A percentile compares a stretch with the other conserved stretches of the same genome.
phyloP scores from a whole-genome alignment of 1,140 invertebrate species.

The Apolygus lucorum region DNA sequence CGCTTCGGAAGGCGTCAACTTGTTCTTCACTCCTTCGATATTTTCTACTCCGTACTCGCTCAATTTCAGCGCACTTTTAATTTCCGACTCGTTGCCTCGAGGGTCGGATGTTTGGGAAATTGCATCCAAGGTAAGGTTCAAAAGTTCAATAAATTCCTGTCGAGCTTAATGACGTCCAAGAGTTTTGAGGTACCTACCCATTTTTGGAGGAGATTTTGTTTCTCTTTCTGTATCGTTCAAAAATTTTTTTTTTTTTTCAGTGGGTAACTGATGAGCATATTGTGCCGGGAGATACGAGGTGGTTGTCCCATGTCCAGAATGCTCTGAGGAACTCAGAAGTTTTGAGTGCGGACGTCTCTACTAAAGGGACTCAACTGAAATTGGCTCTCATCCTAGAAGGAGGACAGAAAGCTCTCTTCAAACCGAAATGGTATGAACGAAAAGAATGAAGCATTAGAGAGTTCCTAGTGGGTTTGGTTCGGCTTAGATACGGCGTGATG shows the following conservation, averaged over 20 bases:
- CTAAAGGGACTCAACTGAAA: conserved; percentile 83
- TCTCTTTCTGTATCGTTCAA: no score
- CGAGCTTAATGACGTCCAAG: no score
- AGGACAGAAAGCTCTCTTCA: conserved; percentile 73
- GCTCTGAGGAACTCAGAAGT: conserved; percentile 61
- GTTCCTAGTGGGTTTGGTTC: no score
- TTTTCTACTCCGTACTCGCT: background rate
- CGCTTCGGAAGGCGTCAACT: background rate
- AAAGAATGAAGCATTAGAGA: no score
- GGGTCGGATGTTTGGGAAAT: conserved; percentile 11
- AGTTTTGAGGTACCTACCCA: no score
- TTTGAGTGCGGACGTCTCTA: conserved; percentile 61
- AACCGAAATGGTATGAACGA: conserved; percentile 76
- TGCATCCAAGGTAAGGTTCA: conserved; percentile 18
- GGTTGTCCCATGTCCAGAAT: conserved; percentile 59
- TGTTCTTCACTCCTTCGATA: background rate
- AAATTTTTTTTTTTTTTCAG: conserved; percentile 42
- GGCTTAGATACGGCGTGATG: no score
- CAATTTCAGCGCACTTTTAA: background rate
- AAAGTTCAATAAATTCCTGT: no score
- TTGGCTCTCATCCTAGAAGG: conserved; percentile 66
- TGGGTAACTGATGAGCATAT: conserved; percentile 48
- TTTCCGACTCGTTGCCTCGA: background rate
- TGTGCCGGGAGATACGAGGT: conserved; percentile 40
- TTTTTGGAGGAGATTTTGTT: no score